Evolutionary conservation across 2,113 vertebrate genomes (phyloP).

Genomic region (Agapornis roseicollis): DNA sequence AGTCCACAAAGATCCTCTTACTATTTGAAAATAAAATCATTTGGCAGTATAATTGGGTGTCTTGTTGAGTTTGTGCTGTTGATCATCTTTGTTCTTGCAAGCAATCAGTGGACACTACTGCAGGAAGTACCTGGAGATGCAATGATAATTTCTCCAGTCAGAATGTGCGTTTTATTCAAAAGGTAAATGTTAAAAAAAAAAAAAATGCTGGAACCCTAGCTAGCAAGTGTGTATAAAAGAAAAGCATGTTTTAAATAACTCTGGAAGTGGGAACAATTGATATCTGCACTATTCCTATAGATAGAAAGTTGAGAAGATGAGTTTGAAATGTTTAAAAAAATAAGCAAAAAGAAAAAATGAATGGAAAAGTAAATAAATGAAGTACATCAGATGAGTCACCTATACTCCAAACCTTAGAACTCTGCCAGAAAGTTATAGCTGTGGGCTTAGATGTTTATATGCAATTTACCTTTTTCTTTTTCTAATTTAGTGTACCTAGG

Average conservation of each 20-base stretch:
- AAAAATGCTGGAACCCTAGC: not conserved
- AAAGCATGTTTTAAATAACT: not conserved
- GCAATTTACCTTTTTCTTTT: not conserved
- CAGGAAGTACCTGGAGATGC: not conserved
- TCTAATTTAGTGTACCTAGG: not conserved
- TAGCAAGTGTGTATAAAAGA: not conserved
- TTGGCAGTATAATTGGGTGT: slow-evolving; percentile 12
- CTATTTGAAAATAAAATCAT: slow-evolving; percentile 37
- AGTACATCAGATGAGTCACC: not conserved
- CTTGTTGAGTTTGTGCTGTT: slow-evolving; percentile 25
- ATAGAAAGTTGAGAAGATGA: not conserved
- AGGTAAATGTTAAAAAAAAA: not conserved
- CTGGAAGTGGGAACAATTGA: not conserved
- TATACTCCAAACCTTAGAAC: not conserved
- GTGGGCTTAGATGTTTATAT: not conserved
- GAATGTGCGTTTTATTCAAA: slow-evolving; percentile 4
- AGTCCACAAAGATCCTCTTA: not conserved
- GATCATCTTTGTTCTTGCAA: slow-evolving; percentile 12
- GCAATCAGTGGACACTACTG: slow-evolving; percentile 23
- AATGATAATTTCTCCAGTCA: not conserved
- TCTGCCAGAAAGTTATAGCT: not conserved
- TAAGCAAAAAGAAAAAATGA: not conserved
- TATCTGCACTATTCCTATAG: not conserved
- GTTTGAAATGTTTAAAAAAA: not conserved
- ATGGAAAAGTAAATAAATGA: not conserved